These are phyloP conservation scores for Thaleichthys pacificus DNA, from an alignment of 2,797 vertebrate species.

Conservation along the genomic window DNA sequence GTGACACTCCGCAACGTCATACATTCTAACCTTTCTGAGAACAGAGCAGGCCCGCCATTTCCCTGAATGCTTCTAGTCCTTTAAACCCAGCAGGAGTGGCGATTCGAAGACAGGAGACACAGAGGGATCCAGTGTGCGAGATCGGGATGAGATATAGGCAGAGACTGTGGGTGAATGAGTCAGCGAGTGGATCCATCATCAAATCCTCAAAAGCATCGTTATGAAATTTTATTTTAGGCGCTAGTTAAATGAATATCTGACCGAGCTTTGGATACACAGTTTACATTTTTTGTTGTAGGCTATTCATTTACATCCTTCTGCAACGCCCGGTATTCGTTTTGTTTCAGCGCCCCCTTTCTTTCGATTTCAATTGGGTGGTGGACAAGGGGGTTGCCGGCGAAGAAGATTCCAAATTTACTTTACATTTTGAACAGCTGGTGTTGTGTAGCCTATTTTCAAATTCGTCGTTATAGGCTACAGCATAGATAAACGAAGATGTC, in stretches of 20 bases:
- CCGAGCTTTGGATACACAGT: slow-evolving; percentile 25
- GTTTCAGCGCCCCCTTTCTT: slow-evolving; percentile 45
- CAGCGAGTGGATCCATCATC: slow-evolving; percentile 53
- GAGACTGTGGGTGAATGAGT: slow-evolving; percentile 65
- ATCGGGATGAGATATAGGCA: slow-evolving; percentile 66
- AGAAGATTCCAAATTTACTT: slow-evolving; percentile 51
- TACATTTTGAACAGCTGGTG: slow-evolving; percentile 8
- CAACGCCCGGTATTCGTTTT: slow-evolving; percentile 46
- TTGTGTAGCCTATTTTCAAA: slow-evolving; percentile 11
- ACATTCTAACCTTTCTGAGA: slow-evolving; percentile 52
- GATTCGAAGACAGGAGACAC: slow-evolving; percentile 45
- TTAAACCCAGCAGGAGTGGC: slow-evolving; percentile 59
- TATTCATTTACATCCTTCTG: slow-evolving; percentile 50
- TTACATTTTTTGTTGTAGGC: slow-evolving; percentile 27
- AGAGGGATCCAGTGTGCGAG: slow-evolving; percentile 66
- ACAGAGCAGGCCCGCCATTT: slow-evolving; percentile 86
- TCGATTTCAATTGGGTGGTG: slow-evolving; percentile 38
- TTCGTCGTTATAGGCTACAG: slow-evolving; percentile 46
- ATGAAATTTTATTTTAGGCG: slow-evolving; percentile 32
- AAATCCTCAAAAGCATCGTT: slow-evolving; percentile 23
- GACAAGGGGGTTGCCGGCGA: slow-evolving; percentile 38
- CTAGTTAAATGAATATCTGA: slow-evolving; percentile 9
- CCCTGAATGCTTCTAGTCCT: slow-evolving; percentile 76
- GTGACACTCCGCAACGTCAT: slow-evolving; percentile 34
- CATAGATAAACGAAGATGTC: slow-evolving; percentile 80